These are phyloP conservation scores for Volucella bombylans DNA, from an alignment of 2,888 invertebrate genomes.

Conservation along the genomic window DNA sequence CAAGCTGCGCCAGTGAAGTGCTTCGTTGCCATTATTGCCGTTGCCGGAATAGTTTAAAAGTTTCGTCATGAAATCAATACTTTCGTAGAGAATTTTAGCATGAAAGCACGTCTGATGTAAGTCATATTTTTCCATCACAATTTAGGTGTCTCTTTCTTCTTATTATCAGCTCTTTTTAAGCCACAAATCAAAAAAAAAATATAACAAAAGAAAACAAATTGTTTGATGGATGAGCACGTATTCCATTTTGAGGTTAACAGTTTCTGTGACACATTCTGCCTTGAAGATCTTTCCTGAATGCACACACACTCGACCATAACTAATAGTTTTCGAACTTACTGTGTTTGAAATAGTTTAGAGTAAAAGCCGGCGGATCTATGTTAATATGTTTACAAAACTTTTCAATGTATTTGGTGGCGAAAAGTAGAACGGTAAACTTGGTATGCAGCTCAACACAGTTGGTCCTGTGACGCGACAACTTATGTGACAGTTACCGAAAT, in stretches of 20 bases:
- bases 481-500: too few species aligned
- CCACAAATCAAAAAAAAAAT: too few species aligned
- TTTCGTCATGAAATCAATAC: constrained; percentile 29
- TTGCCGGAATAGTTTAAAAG: constrained; percentile 19
- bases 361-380: too few species aligned
- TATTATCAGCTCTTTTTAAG: not conserved
- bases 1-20: not conserved
- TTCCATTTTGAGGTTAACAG: constrained; percentile 5
- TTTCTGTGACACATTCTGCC: constrained; percentile 4
- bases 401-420: too few species aligned
- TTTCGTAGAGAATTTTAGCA: constrained; percentile 11
- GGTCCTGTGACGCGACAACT: too few species aligned
- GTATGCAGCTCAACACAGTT: too few species aligned
- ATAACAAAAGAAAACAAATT: constrained; percentile 4
- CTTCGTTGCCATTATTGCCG: not conserved
- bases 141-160: not conserved
- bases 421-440: too few species aligned
- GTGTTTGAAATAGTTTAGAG: too few species aligned
- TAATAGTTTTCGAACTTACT: constrained; percentile 12
- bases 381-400: too few species aligned
- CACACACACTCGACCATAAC: constrained; percentile 10
- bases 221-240: constrained; percentile 34
- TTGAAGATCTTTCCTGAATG: constrained; percentile 18
- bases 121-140: constrained; percentile 27
- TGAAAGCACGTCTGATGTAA: constrained; percentile 12